Evolutionary conservation across 2,888 invertebrate genomes (phyloP).

Genomic region (Gonocerus acuteangulatus): DNA sequence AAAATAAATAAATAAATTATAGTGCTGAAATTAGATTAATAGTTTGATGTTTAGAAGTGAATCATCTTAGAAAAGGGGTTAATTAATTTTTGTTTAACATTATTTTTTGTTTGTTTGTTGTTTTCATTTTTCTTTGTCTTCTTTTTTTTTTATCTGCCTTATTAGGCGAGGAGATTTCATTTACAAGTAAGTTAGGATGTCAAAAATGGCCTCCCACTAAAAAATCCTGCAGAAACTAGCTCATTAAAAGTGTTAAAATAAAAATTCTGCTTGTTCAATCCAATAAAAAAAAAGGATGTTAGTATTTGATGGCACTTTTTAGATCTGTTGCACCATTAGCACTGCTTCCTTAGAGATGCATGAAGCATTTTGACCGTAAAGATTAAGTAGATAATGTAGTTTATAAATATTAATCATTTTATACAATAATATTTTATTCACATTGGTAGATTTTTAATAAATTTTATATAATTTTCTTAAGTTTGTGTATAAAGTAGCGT

Average conservation of each 20-base stretch:
- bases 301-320: conserved; percentile 11
- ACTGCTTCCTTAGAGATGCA: conserved; percentile 18
- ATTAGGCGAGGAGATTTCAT: conserved; percentile 56
- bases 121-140: conserved; percentile 27
- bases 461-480: no score
- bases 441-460: no score
- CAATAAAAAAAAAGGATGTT: conserved; percentile 1
- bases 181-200: conserved; percentile 54
- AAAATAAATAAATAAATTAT: neutral
- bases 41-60: conserved; percentile 27
- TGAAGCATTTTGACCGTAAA: conserved; percentile 11
- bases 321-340: neutral
- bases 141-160: conserved; percentile 40
- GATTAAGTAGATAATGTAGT: conserved; percentile 1
- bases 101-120: no score
- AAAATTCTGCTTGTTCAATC: conserved; percentile 2
- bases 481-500: no score
- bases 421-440: neutral
- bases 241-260: conserved; percentile 4
- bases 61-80: conserved; percentile 13
- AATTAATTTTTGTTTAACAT: conserved; percentile 25
- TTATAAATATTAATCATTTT: neutral
- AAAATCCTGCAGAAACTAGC: conserved; percentile 14
- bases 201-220: conserved; percentile 5
- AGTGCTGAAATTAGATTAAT: conserved; percentile 4